phyloP scores from a whole-genome alignment of 2,113 vertebrate species.

The Oryctolagus cuniculus region mOryCun1.1 NC_091445.1:92433501-92434000 shows the following conservation, averaged over 20 bases:
- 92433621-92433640: background rate
- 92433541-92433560: background rate
- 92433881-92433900: background rate
- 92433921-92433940: too few species aligned
- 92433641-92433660: accelerated
- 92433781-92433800: background rate
- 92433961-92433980: background rate
- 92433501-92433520: background rate
- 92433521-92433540: background rate
- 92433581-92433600: background rate
- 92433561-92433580: background rate
- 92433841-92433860: background rate
- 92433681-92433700: accelerated
- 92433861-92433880: background rate
- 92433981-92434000: too few species aligned
- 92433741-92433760: accelerated
- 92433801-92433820: too few species aligned
- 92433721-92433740: accelerated
- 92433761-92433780: background rate
- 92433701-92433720: background rate
- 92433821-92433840: background rate
- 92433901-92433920: background rate
- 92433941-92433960: background rate
- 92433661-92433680: background rate
- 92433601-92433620: background rate